Evolutionary conservation across 2,888 invertebrate species (phyloP).

Genomic region (Cryptops parisi): DNA sequence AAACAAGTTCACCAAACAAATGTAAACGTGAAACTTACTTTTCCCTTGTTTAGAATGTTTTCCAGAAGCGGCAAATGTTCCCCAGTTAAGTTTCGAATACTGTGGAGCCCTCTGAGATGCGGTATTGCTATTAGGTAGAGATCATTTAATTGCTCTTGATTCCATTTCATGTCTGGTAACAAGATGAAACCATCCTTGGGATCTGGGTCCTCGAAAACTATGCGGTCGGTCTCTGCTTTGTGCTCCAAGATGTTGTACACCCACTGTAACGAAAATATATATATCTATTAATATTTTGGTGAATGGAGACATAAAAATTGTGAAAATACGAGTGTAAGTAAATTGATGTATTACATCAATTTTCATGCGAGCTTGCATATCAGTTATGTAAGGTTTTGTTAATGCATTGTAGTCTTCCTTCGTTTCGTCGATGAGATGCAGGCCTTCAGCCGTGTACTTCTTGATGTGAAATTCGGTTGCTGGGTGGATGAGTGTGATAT

Average conservation of each 20-base stretch:
- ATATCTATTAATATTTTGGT: too few species aligned
- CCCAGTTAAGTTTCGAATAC: conserved; percentile 63
- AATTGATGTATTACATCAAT: not conserved
- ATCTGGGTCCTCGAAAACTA: conserved; percentile 66
- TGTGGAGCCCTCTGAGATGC: conserved; percentile 55
- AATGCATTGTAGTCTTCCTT: conserved; percentile 60
- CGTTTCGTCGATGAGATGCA: conserved; percentile 69
- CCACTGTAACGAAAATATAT: conserved; percentile 54
- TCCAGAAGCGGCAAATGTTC: conserved; percentile 65
- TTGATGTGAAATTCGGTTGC: conserved; percentile 82
- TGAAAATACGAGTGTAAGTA: not conserved
- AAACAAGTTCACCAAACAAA: too few species aligned
- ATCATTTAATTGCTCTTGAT: conserved; percentile 56
- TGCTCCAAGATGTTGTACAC: conserved; percentile 90
- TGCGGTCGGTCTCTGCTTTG: conserved; percentile 72
- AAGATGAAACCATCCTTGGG: conserved; percentile 70
- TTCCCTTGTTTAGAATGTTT: conserved; percentile 61
- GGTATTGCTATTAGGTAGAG: conserved; percentile 74
- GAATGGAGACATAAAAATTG: too few species aligned
- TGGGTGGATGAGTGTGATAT: conserved; percentile 79
- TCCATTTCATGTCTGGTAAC: conserved; percentile 93
- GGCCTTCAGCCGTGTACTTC: conserved; percentile 62
- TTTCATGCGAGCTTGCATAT: conserved; percentile 38
- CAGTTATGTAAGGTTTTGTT: conserved; percentile 58
- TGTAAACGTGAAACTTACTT: too few species aligned